Evolutionary conservation across 2,113 vertebrate species (phyloP), one percentile per base, ranked within the genome.

Genomic region (Pachyramphus minor): DNA sequence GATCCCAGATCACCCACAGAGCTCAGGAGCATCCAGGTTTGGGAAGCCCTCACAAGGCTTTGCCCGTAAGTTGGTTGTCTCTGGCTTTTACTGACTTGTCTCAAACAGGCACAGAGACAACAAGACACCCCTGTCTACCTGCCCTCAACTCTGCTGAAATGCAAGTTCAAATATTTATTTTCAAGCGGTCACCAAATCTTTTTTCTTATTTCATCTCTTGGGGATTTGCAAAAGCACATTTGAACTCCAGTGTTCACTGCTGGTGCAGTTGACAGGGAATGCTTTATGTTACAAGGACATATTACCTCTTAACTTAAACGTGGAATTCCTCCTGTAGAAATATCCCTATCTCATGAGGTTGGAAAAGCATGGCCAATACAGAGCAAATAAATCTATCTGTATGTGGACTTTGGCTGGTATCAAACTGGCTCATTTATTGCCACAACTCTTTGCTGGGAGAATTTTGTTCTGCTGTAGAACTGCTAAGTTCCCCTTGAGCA

Each of bases 341-440:
- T 92, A 86, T 20, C 73, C 63, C 24, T 82, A 23, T 68, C 77
- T 95, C 81, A 66, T 79, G 82, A 93, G 94, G 74, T 58, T 93
- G 74, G 58, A 93, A 96, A 92, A 91, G 63, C 87, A 95, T 77
- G 75, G 91, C 84, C 47, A 89, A 94, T 83, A 93, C 44, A 80
- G 31, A 95, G 50, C 50, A 96, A 95, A 95, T 96, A 96, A 96
- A 97, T 93, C 91, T 91, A 94, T 96, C 69, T 91, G 90, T 92
- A 92, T 93, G 93, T 95, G 88, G 96, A 96, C 96, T 95, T 95
- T 55, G 90, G 90, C 96, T 96, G 92, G 93, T 96, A 94, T 97
- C 96, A 97, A 96, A 97, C 96, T 96, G 96, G 76, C 88, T 97
- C 94, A 91, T 96, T 97, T 97, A 97, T 93, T 97, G 96, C 94